phyloP scores from a whole-genome alignment of 2,888 invertebrate genomes.

The Eupithecia centaureata region DNA sequence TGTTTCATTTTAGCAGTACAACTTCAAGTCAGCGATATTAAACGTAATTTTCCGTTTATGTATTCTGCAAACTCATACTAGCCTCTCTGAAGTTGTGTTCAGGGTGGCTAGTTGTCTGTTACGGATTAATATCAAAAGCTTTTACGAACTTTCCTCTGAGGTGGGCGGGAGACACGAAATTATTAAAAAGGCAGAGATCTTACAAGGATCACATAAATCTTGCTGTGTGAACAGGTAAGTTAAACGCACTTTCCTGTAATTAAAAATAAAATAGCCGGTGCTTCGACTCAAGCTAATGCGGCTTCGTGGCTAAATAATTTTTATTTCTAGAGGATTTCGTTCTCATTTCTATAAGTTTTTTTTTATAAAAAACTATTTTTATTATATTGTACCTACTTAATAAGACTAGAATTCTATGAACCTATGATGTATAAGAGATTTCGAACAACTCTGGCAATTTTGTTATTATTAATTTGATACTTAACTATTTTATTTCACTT shows the following conservation, averaged over 20 bases:
- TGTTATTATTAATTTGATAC: no score
- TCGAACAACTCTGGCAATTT: no score
- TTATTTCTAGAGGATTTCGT: background rate
- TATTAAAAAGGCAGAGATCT: background rate
- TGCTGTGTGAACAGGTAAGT: background rate
- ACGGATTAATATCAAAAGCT: conserved; percentile 1
- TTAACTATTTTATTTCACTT: no score
- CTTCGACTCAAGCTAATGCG: background rate
- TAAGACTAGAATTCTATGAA: background rate
- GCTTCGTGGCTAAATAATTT: background rate
- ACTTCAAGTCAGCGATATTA: background rate
- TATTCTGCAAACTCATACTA: background rate
- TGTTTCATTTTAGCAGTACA: background rate
- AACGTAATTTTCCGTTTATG: background rate
- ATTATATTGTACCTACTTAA: background rate
- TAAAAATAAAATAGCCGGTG: background rate
- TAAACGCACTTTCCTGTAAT: background rate
- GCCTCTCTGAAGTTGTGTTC: background rate
- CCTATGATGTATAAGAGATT: no score
- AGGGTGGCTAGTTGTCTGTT: background rate
- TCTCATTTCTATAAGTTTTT: no score
- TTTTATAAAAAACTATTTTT: no score
- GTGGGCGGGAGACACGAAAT: background rate
- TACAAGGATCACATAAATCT: conserved; percentile 1
- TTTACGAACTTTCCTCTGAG: background rate